Base-by-base conservation (phyloP, 2,888 invertebrate genomes). In the Aleiodes alternator region DNA sequence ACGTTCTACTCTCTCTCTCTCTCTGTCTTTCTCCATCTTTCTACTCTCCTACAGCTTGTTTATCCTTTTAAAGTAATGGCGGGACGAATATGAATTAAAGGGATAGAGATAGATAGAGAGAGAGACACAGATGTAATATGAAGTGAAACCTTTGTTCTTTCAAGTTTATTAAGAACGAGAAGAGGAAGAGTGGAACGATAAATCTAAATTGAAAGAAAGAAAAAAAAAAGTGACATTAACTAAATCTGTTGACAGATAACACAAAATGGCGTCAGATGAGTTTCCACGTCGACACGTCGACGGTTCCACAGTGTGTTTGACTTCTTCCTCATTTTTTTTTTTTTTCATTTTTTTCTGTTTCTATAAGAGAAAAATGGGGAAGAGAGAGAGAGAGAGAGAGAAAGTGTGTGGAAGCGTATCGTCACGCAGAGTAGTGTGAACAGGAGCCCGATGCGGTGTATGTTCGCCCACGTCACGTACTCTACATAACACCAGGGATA, bases 381-480 rank as follows among this genome's bases (percentile, higher is more conserved):
- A 16, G 53, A 48, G 14, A 31, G 73, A 14, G 70, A 48, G 69
- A 64, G 56, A 55, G 57, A 23, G 14, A 69, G 48, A 8, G 38
- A 12, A 61, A 14, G 9, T 12, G 16, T 51, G 53, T 53, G 29
- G 31, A 57, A 69, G 71, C 55, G 75, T 78, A 77, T 78, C 71
- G 74, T 72, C 57, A 70, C 71, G 73, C 34, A 55, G 66, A 56
- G 68, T 73, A 57, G 75, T 72, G 76, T 72, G 73, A 75, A 75
- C 76, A 68, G 69, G 29, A 75, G 61, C 56, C 68, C 72, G 71
- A 56, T 23, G 71, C 73, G 69, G 75, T 74, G 72, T 53, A 79
- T 72, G 73, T 74, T 71, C 69, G 74, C 75, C 71, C 75, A 75
- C 71, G 75, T 75, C 75, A 75, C 75, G 66, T 75, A 75, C 71